Evolutionary conservation across 1,140 invertebrate genomes (phyloP), one percentile per base, ranked within the genome.

Genomic region (Drosophila pseudoobscura): DNA sequence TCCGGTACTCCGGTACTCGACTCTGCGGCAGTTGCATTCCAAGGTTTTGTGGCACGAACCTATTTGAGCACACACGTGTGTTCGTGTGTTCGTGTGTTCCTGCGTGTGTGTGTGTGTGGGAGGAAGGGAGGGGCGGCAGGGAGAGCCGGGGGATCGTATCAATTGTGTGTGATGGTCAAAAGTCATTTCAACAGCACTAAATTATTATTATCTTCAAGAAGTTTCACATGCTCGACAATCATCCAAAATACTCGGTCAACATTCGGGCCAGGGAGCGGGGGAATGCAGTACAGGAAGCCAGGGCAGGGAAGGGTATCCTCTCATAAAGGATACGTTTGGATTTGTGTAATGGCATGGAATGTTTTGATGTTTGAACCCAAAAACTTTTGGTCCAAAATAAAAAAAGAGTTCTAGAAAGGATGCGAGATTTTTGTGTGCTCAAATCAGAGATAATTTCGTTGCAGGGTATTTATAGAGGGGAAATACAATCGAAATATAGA

Each of bases 141-240:
- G 43, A 58, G 22, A 31, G 35, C 39, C 24, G 49, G 80, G 80
- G 71, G 65, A 46, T 87, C 80, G 80, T 91, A 91, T 91, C 89
- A 91, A 91, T 90, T 91, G 85, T 91, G 89, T 88, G 87, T 91
- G 90, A 91, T 91, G 90, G 90, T 91, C 90, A 91, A 91, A 91
- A 91, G 90, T 90, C 90, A 91, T 91, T 91, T 91, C 90, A 91
- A 91, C 90, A 91, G 76, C 90, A 91, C 90, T 91, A 91, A 91
- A 91, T 91, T 91, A 91, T 90, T 91, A 90, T 91, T 91, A 91
- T 91, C 90, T 91, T 91, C 76, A 90, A 91, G 89, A 91, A 91
- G 90, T 91, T 91, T 83, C 71, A 89, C 89, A 91, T 85, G 70
- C 73, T 79, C 72, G 72, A 90, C 83, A 88, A 83, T 88, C 83